Base-by-base conservation (phyloP, 2,888 invertebrate genomes). In the Spodoptera picta region DNA sequence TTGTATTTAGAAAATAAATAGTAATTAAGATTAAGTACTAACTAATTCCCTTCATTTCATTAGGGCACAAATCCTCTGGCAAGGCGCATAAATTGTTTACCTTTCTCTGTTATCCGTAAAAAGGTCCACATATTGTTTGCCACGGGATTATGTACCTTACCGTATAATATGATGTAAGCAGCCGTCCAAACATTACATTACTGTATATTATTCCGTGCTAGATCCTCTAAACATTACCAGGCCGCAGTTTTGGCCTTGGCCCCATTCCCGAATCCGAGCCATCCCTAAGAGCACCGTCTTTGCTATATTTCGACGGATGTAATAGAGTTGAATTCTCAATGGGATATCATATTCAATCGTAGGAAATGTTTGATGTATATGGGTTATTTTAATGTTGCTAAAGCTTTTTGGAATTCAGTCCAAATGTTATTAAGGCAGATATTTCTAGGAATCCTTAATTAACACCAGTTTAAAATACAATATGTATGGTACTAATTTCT, bases 161-260 rank as follows among this genome's bases (percentile, higher is more conserved):
- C 31, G 47, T 57, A 56, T 59, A 56, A 52, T 63, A 62, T 72
- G 60, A 70, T 65, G 61, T 65, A 53, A 54, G 12, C 54, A 60
- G 58, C 55, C 50, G 49, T 27, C 27, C 52, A 57, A 64, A 60
- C 60, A 74, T 67, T 63, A 63, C 62, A 61, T 66, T 75, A 53
- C 63, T 60, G 27, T 55, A 53, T 57, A 50, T 64, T 57, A 68
- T 69, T 57, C 60, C 48, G 42, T 44, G 53, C 56, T 75, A 68
- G 62, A 80, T 68, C 69, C 75, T 47, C 63, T 67, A 57, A 67
- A 66, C 55, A 67, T 46, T 43, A 56, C 57, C 70, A 60, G 70
- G 66, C 54, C 59, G 52, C 55, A 54, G 11, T 46, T 31, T 6
- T 74, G 69, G 45, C 83, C 83, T 80, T 83, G 82, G 73, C 79